Evolutionary conservation across 1,140 invertebrate genomes (phyloP).

Genomic region (Idris sp.): DNA sequence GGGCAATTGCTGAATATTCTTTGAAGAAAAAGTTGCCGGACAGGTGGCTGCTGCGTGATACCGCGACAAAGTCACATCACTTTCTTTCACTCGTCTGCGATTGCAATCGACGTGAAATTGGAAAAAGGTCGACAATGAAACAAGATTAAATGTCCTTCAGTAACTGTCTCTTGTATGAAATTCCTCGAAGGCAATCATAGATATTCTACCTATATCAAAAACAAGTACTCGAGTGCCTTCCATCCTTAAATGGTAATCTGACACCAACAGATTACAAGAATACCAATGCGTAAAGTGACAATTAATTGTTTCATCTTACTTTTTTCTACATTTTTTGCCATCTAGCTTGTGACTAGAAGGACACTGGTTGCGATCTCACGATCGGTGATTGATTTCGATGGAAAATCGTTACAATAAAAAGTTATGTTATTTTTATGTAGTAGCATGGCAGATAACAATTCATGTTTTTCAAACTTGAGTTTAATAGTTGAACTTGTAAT

Average conservation of each 20-base stretch:
- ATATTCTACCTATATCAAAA: constrained; percentile 54
- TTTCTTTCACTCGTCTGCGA: constrained; percentile 45
- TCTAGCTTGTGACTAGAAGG: too few species aligned
- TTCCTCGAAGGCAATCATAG: constrained; percentile 57
- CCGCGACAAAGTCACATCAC: constrained; percentile 56
- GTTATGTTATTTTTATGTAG: too few species aligned
- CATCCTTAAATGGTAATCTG: constrained; percentile 50
- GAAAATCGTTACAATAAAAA: not conserved
- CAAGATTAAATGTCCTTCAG: constrained; percentile 50
- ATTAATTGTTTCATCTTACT: constrained; percentile 50
- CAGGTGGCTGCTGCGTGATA: constrained; percentile 50
- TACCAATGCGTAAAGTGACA: constrained; percentile 50
- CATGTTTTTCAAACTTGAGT: too few species aligned
- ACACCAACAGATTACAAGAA: constrained; percentile 50
- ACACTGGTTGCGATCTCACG: constrained; percentile 1
- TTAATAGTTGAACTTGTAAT: too few species aligned
- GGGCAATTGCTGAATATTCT: constrained; percentile 34
- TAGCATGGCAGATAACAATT: too few species aligned
- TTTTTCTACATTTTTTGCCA: constrained; percentile 19
- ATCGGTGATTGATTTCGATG: constrained; percentile 8
- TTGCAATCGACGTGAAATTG: constrained; percentile 52
- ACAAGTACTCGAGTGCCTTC: constrained; percentile 41
- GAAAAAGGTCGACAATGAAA: constrained; percentile 59
- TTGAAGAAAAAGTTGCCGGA: constrained; percentile 47
- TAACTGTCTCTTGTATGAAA: constrained; percentile 43